Conservation (phyloP, 2,797 vertebrate genomes). For the Neostethus bicornis region DNA sequence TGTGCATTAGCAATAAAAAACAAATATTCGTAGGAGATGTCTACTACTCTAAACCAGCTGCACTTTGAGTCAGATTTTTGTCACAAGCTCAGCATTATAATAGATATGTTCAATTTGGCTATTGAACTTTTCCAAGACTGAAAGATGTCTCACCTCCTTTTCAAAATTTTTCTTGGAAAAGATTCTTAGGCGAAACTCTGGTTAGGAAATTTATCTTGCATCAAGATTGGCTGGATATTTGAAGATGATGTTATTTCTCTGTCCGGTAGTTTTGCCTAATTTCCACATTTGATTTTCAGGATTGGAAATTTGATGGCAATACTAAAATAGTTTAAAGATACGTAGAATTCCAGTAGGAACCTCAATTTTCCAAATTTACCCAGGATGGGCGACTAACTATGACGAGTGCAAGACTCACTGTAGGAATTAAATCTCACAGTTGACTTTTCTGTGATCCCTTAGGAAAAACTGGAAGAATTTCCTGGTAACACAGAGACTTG, state of each 20-base stretch:
- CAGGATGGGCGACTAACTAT: neutral
- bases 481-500: neutral
- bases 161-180: neutral
- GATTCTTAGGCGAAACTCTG: neutral
- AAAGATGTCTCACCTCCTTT: neutral
- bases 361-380: constrained; percentile 1
- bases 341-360: neutral
- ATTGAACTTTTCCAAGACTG: neutral
- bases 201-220: neutral
- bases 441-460: neutral
- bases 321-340: neutral
- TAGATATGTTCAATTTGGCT: neutral
- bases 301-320: too few relatives aligned
- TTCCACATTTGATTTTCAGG: too few relatives aligned
- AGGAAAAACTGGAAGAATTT: neutral
- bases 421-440: neutral
- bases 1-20: too few relatives aligned
- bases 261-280: neutral
- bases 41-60: neutral
- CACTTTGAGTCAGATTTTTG: neutral
- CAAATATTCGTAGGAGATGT: neutral
- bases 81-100: neutral
- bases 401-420: neutral
- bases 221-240: neutral
- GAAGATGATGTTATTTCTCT: neutral